These are phyloP conservation scores for Eumaeus atala DNA, from an alignment of 1,140 invertebrate genomes.

Conservation along the genomic window DNA sequence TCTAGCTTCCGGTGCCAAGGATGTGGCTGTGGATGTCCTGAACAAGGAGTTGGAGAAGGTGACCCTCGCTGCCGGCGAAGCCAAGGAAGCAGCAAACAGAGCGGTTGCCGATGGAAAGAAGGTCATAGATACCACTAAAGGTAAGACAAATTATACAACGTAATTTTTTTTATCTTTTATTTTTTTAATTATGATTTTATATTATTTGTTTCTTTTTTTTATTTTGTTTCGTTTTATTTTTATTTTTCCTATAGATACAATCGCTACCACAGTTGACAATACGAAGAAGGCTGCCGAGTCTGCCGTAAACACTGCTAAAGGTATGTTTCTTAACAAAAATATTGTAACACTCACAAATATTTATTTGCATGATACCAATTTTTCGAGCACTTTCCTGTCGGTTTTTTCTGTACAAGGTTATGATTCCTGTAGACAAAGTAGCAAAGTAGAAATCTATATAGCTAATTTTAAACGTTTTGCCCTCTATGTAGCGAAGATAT, in stretches of 20 bases:
- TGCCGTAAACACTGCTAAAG: constrained; percentile 47
- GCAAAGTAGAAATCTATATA: constrained; percentile 4
- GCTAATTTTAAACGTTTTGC: not conserved
- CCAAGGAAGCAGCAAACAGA: constrained; percentile 56
- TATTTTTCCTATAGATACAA: constrained; percentile 47
- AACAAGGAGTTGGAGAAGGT: constrained; percentile 69
- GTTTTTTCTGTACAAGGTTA: constrained; percentile 6
- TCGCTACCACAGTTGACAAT: constrained; percentile 56
- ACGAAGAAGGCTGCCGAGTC: constrained; percentile 59
- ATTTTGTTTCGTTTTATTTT: constrained; percentile 33
- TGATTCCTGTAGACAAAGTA: constrained; percentile 3
- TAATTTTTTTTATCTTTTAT: not conserved
- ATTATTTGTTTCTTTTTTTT: constrained; percentile 22
- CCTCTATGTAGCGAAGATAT: not conserved
- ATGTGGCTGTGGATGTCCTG: constrained; percentile 58
- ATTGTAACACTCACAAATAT: constrained; percentile 3
- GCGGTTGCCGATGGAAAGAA: constrained; percentile 69
- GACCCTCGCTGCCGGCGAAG: constrained; percentile 62
- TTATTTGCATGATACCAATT: not conserved
- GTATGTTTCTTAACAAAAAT: constrained; percentile 22
- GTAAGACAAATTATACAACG: constrained; percentile 25
- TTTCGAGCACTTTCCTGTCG: constrained; percentile 6
- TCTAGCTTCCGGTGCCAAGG: constrained; percentile 45
- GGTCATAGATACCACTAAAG: constrained; percentile 66
- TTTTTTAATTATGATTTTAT: constrained; percentile 7